Evolutionary conservation across 2,888 invertebrate species (phyloP).

Genomic region (Crocallis elinguaria): DNA sequence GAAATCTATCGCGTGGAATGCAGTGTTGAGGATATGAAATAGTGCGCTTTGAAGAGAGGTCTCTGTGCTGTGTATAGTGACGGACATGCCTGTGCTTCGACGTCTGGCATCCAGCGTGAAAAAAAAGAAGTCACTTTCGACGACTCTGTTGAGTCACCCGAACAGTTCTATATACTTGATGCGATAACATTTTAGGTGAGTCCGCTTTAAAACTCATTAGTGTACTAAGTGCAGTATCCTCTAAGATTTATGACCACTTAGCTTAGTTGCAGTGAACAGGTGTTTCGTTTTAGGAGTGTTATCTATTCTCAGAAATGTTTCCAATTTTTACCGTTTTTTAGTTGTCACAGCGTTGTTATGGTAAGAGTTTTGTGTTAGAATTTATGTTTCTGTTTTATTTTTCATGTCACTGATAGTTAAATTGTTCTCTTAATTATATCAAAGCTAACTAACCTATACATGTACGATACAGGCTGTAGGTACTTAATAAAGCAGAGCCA

Average conservation of each 20-base stretch:
- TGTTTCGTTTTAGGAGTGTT: conserved; percentile 38
- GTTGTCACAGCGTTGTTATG: conserved; percentile 18
- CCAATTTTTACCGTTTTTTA: conserved; percentile 27
- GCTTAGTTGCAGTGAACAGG: conserved; percentile 45
- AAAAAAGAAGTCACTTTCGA: conserved; percentile 76
- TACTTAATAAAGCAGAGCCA: too few species aligned
- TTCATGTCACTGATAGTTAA: too few species aligned
- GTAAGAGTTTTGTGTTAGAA: conserved; percentile 21
- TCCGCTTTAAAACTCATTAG: conserved; percentile 62
- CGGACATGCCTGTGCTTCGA: conserved; percentile 80
- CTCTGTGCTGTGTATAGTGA: conserved; percentile 60
- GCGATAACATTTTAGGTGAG: conserved; percentile 84
- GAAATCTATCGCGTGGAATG: conserved; percentile 51
- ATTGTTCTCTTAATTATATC: too few species aligned
- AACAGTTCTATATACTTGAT: conserved; percentile 71
- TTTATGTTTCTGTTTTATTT: background rate
- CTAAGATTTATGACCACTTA: conserved; percentile 52
- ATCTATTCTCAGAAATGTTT: conserved; percentile 35
- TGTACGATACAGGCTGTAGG: too few species aligned
- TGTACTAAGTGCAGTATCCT: conserved; percentile 53
- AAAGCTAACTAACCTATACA: too few species aligned
- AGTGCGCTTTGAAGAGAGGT: conserved; percentile 56
- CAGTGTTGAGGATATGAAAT: conserved; percentile 73
- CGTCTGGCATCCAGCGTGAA: conserved; percentile 77
- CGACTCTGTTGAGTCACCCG: conserved; percentile 61